A percentile compares a stretch with the other conserved stretches of the same genome.
Conservation (phyloP, 2,113 vertebrate species). For the Mastomys natalensis region DNA sequence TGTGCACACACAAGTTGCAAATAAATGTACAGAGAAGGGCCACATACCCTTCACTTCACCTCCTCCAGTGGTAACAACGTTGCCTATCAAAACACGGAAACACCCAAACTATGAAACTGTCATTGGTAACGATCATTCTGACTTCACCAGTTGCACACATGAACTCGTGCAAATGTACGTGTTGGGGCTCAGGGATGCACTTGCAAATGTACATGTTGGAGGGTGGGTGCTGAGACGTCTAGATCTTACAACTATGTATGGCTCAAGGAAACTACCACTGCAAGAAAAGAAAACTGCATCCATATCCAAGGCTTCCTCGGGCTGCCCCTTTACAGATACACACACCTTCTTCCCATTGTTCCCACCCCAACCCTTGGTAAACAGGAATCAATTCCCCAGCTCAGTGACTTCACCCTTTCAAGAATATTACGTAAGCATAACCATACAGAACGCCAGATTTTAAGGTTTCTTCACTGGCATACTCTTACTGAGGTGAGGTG, state of each 20-base stretch:
- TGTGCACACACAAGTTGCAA: background rate
- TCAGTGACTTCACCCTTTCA: background rate
- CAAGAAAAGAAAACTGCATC: background rate
- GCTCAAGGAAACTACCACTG: background rate
- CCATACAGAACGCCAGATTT: background rate
- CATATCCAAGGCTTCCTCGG: background rate
- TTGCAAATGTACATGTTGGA: background rate
- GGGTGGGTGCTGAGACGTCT: background rate
- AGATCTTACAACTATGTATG: background rate
- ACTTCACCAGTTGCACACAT: background rate
- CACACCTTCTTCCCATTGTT: too few relatives aligned
- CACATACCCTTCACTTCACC: background rate
- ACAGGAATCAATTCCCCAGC: background rate
- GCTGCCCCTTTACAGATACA: background rate
- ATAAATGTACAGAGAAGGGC: background rate
- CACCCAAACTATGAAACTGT: background rate
- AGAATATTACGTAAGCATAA: slow-evolving; percentile 8
- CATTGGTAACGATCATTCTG: background rate
- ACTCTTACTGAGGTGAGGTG: background rate
- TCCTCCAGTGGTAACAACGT: background rate
- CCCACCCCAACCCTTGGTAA: background rate
- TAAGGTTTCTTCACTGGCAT: background rate
- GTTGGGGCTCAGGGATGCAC: background rate
- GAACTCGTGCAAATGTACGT: background rate
- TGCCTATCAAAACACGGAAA: slow-evolving; percentile 28